Percentiles rank a stretch among this genome's conserved stretches.
Conservation (phyloP, 2,888 invertebrate genomes). For the Melieria crassipennis region DNA sequence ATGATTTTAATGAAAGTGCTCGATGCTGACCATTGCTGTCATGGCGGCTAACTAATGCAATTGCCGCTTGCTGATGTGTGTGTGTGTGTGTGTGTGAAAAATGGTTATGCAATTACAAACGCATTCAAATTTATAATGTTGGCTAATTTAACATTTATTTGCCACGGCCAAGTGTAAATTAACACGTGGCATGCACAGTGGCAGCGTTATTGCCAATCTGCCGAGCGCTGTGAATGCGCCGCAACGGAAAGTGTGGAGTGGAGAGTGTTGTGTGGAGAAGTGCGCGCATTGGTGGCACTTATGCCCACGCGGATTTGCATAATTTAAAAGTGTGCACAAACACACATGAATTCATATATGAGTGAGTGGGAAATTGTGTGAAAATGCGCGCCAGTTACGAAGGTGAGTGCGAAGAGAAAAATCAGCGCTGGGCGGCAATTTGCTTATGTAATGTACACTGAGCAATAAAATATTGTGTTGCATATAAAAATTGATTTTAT, state of each 20-base stretch:
- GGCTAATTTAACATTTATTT: conserved; percentile 33
- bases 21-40: background rate
- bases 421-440: too few species aligned
- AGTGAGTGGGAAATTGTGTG: too few species aligned
- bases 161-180: conserved; percentile 29
- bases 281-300: background rate
- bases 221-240: background rate
- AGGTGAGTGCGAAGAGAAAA: too few species aligned
- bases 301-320: conserved; percentile 24
- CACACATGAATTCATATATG: too few species aligned
- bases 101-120: conserved; percentile 29
- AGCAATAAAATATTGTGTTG: too few species aligned
- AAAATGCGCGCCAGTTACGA: too few species aligned
- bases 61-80: background rate
- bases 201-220: background rate
- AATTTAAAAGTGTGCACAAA: conserved; percentile 10
- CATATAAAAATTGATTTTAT: too few species aligned
- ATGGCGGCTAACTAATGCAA: conserved; percentile 19
- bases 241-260: background rate
- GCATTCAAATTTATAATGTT: conserved; percentile 33
- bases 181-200: conserved; percentile 25
- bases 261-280: background rate
- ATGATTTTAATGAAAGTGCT: conserved; percentile 30
- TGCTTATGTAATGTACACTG: too few species aligned
- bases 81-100: conserved; percentile 6